These are phyloP conservation scores for Otocyon megalotis DNA, from an alignment of 2,113 vertebrate genomes.

Conservation along the genomic window DNA sequence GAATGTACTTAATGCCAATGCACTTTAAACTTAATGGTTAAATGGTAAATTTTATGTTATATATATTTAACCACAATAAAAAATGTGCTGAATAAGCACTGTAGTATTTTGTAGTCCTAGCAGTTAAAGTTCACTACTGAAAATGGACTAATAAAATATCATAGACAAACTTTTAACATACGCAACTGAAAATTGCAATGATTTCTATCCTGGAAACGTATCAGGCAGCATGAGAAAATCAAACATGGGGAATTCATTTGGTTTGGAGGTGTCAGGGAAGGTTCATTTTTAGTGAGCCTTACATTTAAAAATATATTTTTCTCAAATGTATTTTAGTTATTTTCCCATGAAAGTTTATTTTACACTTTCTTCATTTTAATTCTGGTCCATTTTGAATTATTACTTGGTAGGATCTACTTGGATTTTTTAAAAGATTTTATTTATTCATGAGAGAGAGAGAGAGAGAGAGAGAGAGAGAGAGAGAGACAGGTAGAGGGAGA, in stretches of 20 bases:
- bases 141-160: not conserved
- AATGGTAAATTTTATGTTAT: not conserved
- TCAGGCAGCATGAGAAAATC: not conserved
- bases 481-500: too few relatives aligned
- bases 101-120: not conserved
- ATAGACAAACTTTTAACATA: not conserved
- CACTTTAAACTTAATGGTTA: not conserved
- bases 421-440: not conserved
- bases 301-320: not conserved
- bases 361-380: not conserved
- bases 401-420: not conserved
- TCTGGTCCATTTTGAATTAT: not conserved
- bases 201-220: not conserved
- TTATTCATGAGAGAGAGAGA: too few relatives aligned
- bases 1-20: not conserved
- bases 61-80: not conserved
- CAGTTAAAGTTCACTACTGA: not conserved
- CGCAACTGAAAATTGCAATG: not conserved
- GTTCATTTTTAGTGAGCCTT: not conserved
- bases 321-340: not conserved
- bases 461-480: too few relatives aligned
- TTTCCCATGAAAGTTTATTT: not conserved
- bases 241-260: not conserved
- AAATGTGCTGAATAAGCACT: not conserved
- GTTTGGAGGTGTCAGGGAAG: not conserved